A percentile compares a stretch with the other conserved stretches of the same genome.
Evolutionary conservation across 2,797 vertebrate genomes (phyloP).

Genomic region (Huso huso): DNA sequence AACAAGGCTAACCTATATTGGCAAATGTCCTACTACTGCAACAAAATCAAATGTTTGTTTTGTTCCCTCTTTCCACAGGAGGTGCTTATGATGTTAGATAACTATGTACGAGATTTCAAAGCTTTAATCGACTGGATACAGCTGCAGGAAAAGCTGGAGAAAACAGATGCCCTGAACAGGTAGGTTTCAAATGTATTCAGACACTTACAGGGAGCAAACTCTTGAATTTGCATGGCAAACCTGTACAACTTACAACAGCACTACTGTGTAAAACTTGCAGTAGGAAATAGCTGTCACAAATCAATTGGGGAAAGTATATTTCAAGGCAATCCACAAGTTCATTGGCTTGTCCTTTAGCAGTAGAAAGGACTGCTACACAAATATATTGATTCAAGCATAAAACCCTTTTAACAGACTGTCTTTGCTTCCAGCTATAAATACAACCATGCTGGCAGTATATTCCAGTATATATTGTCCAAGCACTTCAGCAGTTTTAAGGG

Average conservation of each 20-base stretch:
- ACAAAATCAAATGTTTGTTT: neutral
- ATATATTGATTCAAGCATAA: constrained; percentile 54
- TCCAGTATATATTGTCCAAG: too few species aligned
- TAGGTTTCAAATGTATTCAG: constrained; percentile 36
- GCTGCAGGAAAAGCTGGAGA: constrained; percentile 96
- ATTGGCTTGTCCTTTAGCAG: constrained; percentile 52
- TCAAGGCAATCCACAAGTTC: constrained; percentile 48
- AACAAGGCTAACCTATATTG: too few species aligned
- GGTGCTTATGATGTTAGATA: constrained; percentile 97
- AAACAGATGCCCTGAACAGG: constrained; percentile 97
- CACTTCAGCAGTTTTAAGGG: too few species aligned
- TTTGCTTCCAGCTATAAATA: too few species aligned
- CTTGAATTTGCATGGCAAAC: neutral
- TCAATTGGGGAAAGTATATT: constrained; percentile 52
- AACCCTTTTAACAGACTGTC: constrained; percentile 44
- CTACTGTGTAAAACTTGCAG: neutral
- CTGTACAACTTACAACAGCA: neutral
- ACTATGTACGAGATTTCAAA: constrained; percentile 97
- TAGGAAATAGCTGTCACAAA: constrained; percentile 18
- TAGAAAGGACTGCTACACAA: constrained; percentile 40
- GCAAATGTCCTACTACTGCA: too few species aligned
- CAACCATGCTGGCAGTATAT: too few species aligned
- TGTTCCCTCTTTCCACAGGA: constrained; percentile 58
- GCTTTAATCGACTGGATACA: constrained; percentile 98
- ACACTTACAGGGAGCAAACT: neutral